Base-by-base conservation (phyloP, 2,113 vertebrate genomes). In the Gadus chalcogrammus region DNA sequence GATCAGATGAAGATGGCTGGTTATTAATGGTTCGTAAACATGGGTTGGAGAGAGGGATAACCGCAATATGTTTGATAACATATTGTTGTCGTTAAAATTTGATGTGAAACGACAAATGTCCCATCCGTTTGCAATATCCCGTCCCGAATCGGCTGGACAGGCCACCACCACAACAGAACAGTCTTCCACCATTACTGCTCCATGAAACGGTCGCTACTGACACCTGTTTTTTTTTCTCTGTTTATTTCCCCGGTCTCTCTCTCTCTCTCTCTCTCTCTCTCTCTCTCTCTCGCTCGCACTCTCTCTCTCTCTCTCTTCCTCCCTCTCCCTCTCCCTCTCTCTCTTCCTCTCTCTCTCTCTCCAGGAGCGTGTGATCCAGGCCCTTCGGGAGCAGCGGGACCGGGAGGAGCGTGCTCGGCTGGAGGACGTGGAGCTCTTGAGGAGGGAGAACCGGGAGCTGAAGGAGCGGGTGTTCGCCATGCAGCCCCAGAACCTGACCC, bases 331-430 rank as follows among this genome's bases (percentile, higher is more conserved):
- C 38, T 42, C 27, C 1, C 31, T 11, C 6, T 69, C 17, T 74
- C 7, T 48, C 15, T 60, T 9, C 61, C 56, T 35, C 71, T 17
- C n/a, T 35, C 17, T 62, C 35, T 62, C 4, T 8, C 68, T 62
- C 27, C 82, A 98, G 97, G 97, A 99, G 84, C 93, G 94, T 90
- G 96, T 99, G 85, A 99, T 99, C 74, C 96, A 99, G 71, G 95
- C 92, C 73, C 92, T 99, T 72, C 95, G 96, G 71, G 96, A 99
- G 79, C 95, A 97, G 76, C 92, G 92, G 65, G 96, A 95, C 38
- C 91, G 94, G 87, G 96, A 96, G 78, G 96, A 97, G 72, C 92
- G 94, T 85, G 93, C 92, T 82, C 93, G 94, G 76, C 85, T 94
- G 79, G 95, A 95, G 88, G 97, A 98, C 91, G 88, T 95, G 61